These are phyloP conservation scores for Ameiurus melas DNA, from an alignment of 2,113 vertebrate genomes.

Conservation along the genomic window DNA sequence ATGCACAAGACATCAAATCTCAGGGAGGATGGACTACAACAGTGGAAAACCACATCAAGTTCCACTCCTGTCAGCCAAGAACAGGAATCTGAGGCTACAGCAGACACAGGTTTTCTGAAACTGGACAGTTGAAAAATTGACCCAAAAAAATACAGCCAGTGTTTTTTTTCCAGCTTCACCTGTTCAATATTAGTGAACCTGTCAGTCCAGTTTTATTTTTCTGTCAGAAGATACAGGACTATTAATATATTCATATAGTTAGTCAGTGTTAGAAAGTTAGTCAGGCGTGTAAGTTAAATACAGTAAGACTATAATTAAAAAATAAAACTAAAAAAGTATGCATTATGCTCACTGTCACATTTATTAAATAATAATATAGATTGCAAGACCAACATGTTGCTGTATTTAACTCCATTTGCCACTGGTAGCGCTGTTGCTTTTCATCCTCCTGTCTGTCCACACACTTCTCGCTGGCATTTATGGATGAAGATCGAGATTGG, in stretches of 20 bases:
- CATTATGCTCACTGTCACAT: neutral
- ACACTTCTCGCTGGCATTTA: conserved; percentile 6
- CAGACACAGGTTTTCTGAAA: neutral
- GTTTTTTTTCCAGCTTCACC: too few species aligned
- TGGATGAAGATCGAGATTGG: neutral
- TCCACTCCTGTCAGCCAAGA: neutral
- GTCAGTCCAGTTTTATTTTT: too few species aligned
- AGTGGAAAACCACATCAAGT: neutral
- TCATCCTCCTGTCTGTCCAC: neutral
- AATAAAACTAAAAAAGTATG: too few species aligned
- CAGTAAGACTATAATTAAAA: neutral
- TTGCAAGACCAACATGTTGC: neutral
- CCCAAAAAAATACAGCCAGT: too few species aligned
- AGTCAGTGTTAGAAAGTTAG: neutral
- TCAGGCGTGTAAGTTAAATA: neutral
- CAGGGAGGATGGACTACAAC: neutral
- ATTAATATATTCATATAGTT: neutral
- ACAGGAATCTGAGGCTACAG: neutral
- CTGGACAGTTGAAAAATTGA: neutral
- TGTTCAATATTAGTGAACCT: too few species aligned
- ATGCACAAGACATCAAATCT: neutral
- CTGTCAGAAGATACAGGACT: neutral
- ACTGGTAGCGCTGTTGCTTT: neutral
- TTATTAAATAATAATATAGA: neutral
- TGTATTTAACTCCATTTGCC: neutral